Evolutionary conservation across 2,888 invertebrate genomes (phyloP), one percentile per base, ranked within the genome.

Genomic region (Drosophila mayaguana): DNA sequence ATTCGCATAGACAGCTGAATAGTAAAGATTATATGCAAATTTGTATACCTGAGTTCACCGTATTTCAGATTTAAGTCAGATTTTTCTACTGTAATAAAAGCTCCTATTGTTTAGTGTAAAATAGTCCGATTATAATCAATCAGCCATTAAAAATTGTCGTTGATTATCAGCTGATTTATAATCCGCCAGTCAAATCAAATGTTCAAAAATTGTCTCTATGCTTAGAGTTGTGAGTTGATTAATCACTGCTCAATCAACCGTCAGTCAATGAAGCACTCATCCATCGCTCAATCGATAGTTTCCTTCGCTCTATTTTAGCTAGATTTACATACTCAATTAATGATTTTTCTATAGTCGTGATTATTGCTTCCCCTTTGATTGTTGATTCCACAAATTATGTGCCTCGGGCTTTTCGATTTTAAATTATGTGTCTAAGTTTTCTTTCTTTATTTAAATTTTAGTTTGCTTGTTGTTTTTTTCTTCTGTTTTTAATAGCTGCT

Each of bases 341-440:
- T 56, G 16, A 14, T 36, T 28, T 40, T 42, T 54, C 57, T 50
- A 59, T 72, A 40, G 61, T 54, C 43, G 62, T 54, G 67, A 67
- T 67, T 36, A 59, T 46, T 54, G 53, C 54, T 43, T 60, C 42
- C 8, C 38, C 8, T 34, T 38, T 25, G 25, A 18, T 38, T 45
- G 36, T 22, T 38, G 36, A 2, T 66, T 54, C 43, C 43, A 60
- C 45, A 60, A 64, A 71, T 60, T 9, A 50, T 45, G 34, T 55
- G 56, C 25, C 42, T 54, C 28, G 40, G 34, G 16, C 34, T 54
- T 53, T 18, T 34, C 25, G 16, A 20, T 32, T 34, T 38, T 46
- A 63, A 59, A 45, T 73, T 62, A 67, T 72, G 43, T 22, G 61
- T 12, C 32, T 16, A 32, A 43, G 14, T 43, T 56, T 56, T 62